Base-by-base conservation (phyloP, 2,888 invertebrate species). In the Cheilosia pagana region DNA sequence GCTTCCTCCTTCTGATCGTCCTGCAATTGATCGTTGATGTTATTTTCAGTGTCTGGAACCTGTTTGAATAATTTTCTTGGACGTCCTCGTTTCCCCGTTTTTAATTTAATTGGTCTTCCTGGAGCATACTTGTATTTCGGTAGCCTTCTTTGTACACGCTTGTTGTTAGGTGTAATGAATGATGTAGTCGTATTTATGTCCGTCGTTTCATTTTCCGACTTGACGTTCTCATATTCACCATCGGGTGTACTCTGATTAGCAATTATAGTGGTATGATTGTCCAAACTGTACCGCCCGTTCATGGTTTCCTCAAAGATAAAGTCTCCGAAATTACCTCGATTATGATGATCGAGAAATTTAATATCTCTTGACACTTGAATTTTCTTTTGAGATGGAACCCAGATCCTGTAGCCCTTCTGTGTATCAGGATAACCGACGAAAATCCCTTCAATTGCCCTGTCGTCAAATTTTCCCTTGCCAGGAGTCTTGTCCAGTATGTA, bases 401-500 rank as follows among this genome's bases (percentile, higher is more conserved):
- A 65, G 1, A 75, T 65, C 43, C 74, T 53, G 55, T 59, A 75
- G 14, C 39, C 57, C n/a, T 65, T 75, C 6, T 65, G 65, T 39
- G 50, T 59, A 1, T 67, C 59, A 2, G 63, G 55, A 25, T 67
- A 59, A 21, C 45, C 59, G 2, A 67, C 50, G 12, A 75, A 52
- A 3, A 67, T 65, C n/a, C 63, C 59, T 53, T 53, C 60, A 5
- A 52, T 7, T 3, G 14, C 48, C 28, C 62, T 83, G 7, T 71
- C 31, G 10, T 71, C 52, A 8, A 87, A 86, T 39, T 87, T 83
- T n/a, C 68, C 57, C 21, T 79, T 85, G n/a, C 21, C 28, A 16
- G 52, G 45, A 10, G 52, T 50, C 43, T 83, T 87, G 23, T 72
- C 53, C 55, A 60, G 25, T 25, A 81, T 70, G 8, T 25, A 86